Conservation (phyloP, 1,140 invertebrate species). For the Leptinotarsa texana region DNA sequence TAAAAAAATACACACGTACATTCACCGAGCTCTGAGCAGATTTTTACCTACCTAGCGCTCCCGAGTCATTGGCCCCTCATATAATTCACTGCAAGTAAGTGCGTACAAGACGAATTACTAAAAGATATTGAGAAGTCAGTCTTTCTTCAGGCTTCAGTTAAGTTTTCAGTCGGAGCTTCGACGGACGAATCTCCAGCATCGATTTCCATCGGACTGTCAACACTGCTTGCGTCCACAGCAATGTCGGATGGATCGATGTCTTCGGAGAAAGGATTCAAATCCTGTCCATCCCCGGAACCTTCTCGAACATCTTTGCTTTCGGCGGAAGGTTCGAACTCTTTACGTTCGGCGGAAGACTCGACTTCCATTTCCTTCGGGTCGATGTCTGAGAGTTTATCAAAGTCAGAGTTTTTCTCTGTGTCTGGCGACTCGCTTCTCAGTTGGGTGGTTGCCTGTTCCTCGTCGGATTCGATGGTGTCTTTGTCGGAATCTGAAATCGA, state of each 20-base stretch:
- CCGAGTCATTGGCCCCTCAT: background rate
- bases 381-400: constrained; percentile 11
- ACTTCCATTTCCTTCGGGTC: constrained; percentile 3
- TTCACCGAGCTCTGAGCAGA: background rate
- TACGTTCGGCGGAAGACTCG: too few relatives aligned
- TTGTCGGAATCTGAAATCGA: constrained; percentile 46
- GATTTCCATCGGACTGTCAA: background rate
- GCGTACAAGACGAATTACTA: background rate
- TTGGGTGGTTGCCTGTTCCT: constrained; percentile 27
- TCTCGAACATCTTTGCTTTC: too few relatives aligned
- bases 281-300: too few relatives aligned
- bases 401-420: constrained; percentile 10
- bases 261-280: background rate
- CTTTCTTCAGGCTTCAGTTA: background rate
- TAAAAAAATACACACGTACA: too few relatives aligned
- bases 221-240: background rate
- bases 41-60: background rate
- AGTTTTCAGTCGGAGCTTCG: background rate
- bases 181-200: background rate
- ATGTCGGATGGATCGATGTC: background rate
- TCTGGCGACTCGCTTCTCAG: background rate
- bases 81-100: background rate
- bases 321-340: too few relatives aligned
- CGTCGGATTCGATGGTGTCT: constrained; percentile 43
- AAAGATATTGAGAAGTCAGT: background rate